These are phyloP conservation scores for Asbolus verrucosus DNA, from an alignment of 1,140 invertebrate species.

Conservation along the genomic window DNA sequence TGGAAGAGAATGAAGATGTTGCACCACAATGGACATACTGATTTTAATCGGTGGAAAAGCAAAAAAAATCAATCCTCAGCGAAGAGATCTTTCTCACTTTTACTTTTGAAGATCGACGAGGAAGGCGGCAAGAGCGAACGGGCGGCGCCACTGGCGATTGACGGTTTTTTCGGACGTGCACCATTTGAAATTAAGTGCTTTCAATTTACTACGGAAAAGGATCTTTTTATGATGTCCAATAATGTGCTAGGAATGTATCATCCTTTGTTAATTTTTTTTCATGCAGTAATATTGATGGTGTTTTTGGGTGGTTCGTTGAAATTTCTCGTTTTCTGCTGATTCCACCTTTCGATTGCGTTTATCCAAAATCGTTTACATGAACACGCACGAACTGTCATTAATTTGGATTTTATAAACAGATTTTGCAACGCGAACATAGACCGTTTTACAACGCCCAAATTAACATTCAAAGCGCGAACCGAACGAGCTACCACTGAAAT, in stretches of 20 bases:
- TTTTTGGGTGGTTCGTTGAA: too few species aligned
- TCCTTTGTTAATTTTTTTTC: not conserved
- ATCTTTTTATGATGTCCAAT: not conserved
- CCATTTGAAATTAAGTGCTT: not conserved
- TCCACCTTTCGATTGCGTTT: too few species aligned
- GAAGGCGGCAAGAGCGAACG: too few species aligned
- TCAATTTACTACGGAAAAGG: not conserved
- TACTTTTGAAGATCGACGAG: slow-evolving; percentile 1
- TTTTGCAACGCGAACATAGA: too few species aligned
- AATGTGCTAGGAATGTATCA: not conserved
- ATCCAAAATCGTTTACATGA: too few species aligned
- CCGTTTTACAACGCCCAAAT: too few species aligned
- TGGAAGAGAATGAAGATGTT: slow-evolving; percentile 15
- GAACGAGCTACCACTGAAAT: too few species aligned
- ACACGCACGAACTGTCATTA: too few species aligned
- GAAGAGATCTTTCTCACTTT: not conserved
- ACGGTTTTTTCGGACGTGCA: not conserved
- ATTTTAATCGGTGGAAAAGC: not conserved
- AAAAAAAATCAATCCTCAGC: not conserved
- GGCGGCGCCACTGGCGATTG: not conserved
- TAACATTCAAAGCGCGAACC: too few species aligned
- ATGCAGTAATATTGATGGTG: too few species aligned
- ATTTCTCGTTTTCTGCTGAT: too few species aligned
- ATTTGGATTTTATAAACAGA: too few species aligned
- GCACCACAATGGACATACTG: slow-evolving; percentile 3